These are phyloP conservation scores for Sapajus apella DNA, from an alignment of 2,113 vertebrate species.

Conservation along the genomic window DNA sequence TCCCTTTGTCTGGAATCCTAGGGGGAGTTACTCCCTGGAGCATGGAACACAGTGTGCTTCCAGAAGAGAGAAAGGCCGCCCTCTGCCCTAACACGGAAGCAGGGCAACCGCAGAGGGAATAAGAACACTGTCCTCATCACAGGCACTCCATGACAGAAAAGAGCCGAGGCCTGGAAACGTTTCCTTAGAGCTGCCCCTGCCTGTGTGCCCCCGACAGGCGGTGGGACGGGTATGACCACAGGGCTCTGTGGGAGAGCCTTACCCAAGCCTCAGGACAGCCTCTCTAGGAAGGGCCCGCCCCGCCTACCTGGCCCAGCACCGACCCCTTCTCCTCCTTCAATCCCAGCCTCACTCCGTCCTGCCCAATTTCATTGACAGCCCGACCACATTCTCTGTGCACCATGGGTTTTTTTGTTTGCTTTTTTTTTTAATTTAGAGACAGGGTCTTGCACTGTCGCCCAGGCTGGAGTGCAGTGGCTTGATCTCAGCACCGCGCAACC, in stretches of 20 bases:
- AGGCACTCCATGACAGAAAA: background rate
- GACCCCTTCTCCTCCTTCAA: background rate
- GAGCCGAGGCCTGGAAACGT: background rate
- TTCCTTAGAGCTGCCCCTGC: background rate
- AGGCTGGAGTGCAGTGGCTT: too few relatives aligned
- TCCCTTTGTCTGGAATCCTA: background rate
- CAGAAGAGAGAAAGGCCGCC: too few relatives aligned
- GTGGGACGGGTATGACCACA: background rate
- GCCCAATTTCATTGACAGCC: background rate
- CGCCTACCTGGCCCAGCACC: rapidly evolving
- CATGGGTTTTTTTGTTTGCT: background rate
- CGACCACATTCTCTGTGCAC: rapidly evolving
- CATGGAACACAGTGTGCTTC: rapidly evolving
- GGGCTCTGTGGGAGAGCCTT: background rate
- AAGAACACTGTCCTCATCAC: background rate
- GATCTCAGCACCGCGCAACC: too few relatives aligned
- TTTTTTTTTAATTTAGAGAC: too few relatives aligned
- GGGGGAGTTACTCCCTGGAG: background rate
- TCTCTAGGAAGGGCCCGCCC: background rate
- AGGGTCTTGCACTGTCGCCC: too few relatives aligned
- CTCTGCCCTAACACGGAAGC: background rate
- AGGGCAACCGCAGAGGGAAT: rapidly evolving
- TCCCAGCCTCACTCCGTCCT: background rate
- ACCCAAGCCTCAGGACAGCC: background rate
- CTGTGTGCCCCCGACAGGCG: too few relatives aligned